These are phyloP conservation scores for Nixonia krombeini DNA, from an alignment of 1,140 invertebrate genomes.

Conservation along the genomic window DNA sequence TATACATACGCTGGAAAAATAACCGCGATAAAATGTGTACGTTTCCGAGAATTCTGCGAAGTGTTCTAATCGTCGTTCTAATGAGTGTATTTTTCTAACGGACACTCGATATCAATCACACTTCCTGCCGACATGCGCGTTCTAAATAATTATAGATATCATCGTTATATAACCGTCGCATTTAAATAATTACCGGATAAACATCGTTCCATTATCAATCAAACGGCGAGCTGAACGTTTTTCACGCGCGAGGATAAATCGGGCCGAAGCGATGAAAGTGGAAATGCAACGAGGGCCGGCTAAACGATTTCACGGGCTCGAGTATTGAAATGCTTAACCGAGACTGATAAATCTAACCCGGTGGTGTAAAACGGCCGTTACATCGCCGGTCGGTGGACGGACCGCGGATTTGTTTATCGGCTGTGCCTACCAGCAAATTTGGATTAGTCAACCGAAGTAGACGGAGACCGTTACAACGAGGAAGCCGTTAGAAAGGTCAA, in stretches of 20 bases:
- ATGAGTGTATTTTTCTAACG: too few species aligned
- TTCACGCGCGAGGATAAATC: not conserved
- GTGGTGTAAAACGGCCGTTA: too few species aligned
- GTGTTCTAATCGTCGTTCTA: too few species aligned
- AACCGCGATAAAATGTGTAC: too few species aligned
- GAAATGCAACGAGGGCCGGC: not conserved
- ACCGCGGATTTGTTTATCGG: slow-evolving; percentile 16
- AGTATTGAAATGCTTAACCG: not conserved
- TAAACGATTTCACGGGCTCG: not conserved
- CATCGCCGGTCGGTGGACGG: too few species aligned
- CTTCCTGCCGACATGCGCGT: not conserved
- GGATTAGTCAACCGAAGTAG: slow-evolving; percentile 31
- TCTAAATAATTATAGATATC: slow-evolving; percentile 18
- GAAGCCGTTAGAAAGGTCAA: slow-evolving; percentile 54
- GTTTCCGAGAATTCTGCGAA: not conserved
- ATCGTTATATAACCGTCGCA: too few species aligned
- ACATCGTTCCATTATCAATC: too few species aligned
- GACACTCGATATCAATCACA: too few species aligned
- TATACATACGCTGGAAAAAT: too few species aligned
- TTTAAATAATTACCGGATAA: too few species aligned
- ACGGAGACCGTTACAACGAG: slow-evolving; percentile 43
- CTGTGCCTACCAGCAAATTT: slow-evolving; percentile 15
- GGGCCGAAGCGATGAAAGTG: not conserved
- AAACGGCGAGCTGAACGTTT: not conserved
- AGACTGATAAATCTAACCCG: too few species aligned